phyloP scores from a whole-genome alignment of 2,888 invertebrate species.

The Anoplius nigerrimus region DNA sequence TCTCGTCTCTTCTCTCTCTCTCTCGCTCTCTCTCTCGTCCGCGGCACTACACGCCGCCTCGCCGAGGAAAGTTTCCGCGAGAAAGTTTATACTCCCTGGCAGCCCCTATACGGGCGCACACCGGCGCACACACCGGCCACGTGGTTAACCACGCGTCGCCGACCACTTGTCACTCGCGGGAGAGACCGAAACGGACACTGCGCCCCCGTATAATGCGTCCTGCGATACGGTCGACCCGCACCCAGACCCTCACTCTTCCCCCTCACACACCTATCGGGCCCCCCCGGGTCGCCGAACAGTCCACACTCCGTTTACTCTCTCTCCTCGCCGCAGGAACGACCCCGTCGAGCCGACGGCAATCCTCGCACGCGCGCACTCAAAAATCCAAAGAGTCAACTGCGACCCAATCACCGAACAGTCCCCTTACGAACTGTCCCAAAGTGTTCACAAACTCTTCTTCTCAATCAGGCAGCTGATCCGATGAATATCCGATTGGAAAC shows the following conservation, averaged over 20 bases:
- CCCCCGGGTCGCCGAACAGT: too few relatives aligned
- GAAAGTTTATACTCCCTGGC: constrained; percentile 19
- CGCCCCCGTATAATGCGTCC: constrained; percentile 1
- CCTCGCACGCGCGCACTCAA: too few relatives aligned
- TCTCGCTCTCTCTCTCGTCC: neutral
- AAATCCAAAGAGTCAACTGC: too few relatives aligned
- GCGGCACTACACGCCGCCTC: neutral
- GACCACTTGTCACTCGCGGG: constrained; percentile 45
- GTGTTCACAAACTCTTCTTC: too few relatives aligned
- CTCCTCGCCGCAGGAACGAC: too few relatives aligned
- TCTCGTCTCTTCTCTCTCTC: neutral
- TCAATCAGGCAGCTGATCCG: too few relatives aligned
- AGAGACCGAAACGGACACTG: constrained; percentile 10
- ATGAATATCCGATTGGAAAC: too few relatives aligned
- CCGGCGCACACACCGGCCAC: constrained; percentile 38
- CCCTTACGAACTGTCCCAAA: too few relatives aligned
- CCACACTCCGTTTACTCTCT: too few relatives aligned
- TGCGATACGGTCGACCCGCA: neutral
- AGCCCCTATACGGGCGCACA: constrained; percentile 17
- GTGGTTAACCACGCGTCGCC: constrained; percentile 46
- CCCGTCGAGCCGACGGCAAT: too few relatives aligned
- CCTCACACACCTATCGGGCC: neutral
- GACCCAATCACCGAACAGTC: too few relatives aligned
- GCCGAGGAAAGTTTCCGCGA: constrained; percentile 16
- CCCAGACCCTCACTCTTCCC: neutral